Percentiles rank a stretch among this genome's conserved stretches.
Conservation (phyloP, 2,113 vertebrate genomes). For the Pterocles burchelli region DNA sequence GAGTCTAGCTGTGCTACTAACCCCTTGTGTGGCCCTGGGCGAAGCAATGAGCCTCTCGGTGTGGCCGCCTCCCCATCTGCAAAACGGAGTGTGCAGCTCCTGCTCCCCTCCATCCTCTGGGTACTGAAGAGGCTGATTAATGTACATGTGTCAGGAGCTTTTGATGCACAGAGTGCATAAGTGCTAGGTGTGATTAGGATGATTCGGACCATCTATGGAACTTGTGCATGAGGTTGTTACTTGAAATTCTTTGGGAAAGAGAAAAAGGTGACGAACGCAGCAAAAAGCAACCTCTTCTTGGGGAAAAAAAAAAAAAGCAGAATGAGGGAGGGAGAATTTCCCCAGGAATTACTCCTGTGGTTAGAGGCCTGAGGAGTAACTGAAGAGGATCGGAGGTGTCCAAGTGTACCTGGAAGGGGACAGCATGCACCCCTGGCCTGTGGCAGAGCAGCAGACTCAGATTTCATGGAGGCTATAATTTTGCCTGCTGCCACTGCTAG, state of each 20-base stretch:
- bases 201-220: neutral
- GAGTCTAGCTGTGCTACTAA: neutral
- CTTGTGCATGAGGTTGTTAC: neutral
- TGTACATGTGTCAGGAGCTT: neutral
- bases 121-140: neutral
- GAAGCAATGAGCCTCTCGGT: fast-evolving
- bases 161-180: fast-evolving
- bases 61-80: neutral
- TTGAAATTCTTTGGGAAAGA: neutral
- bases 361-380: neutral
- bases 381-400: neutral
- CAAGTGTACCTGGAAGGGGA: neutral
- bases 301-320: neutral
- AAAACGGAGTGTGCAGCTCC: neutral
- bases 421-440: fast-evolving
- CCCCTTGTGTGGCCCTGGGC: neutral
- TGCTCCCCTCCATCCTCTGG: neutral
- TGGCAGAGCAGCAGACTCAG: neutral
- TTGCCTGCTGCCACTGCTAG: neutral
- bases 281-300: neutral
- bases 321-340: neutral
- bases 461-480: conserved; percentile 22
- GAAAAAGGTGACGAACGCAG: neutral
- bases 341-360: neutral
- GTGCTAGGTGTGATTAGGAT: neutral